Evolutionary conservation across 1,140 invertebrate genomes (phyloP).

Genomic region (Melitaea cinxia): DNA sequence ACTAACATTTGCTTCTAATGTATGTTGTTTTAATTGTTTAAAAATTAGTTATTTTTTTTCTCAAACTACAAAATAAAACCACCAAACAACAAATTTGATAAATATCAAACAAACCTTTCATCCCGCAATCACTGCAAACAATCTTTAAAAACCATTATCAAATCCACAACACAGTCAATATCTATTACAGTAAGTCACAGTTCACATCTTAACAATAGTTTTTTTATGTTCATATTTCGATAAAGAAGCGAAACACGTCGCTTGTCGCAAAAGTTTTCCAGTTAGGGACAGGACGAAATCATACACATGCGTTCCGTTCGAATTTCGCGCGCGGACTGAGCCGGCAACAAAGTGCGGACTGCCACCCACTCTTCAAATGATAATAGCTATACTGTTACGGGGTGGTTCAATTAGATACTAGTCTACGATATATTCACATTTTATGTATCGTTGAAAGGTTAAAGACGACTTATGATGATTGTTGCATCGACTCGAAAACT

Average conservation of each 20-base stretch:
- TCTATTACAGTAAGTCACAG: constrained; percentile 1
- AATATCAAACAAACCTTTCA: constrained; percentile 58
- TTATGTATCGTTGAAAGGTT: constrained; percentile 15
- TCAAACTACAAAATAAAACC: not conserved
- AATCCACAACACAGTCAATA: constrained; percentile 15
- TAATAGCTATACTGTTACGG: constrained; percentile 38
- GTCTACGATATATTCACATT: constrained; percentile 41
- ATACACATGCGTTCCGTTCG: constrained; percentile 40
- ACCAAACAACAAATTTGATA: not conserved
- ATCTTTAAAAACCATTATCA: constrained; percentile 32
- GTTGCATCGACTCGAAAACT: constrained; percentile 16
- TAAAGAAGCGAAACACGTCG: not conserved
- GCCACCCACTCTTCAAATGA: constrained; percentile 35
- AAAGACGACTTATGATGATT: constrained; percentile 8
- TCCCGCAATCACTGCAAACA: constrained; percentile 47
- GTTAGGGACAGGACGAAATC: constrained; percentile 36
- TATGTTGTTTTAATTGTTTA: too few relatives aligned
- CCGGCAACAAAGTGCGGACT: constrained; percentile 7
- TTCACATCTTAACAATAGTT: not conserved
- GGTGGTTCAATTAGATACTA: constrained; percentile 43
- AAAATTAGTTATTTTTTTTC: not conserved
- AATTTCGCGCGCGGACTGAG: constrained; percentile 51
- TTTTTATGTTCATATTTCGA: not conserved
- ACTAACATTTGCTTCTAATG: too few relatives aligned
- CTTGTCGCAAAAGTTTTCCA: constrained; percentile 59